These are phyloP conservation scores for Pseudomyrmex sp. DNA, from an alignment of 1,140 invertebrate species.

Conservation along the genomic window DNA sequence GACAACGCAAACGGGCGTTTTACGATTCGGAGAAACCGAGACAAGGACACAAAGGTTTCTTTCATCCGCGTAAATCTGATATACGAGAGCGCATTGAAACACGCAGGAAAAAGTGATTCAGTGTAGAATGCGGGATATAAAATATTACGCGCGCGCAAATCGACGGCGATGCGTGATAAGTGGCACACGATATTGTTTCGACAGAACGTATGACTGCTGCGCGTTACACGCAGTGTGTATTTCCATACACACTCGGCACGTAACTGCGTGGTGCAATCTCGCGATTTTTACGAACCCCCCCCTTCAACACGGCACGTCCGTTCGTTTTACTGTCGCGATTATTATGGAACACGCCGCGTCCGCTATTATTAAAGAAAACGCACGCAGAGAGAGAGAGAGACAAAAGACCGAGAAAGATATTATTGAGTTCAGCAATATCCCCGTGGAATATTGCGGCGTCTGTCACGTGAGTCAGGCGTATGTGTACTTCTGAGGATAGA, in stretches of 20 bases:
- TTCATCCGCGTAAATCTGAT: neutral
- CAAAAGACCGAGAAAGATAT: conserved; percentile 2
- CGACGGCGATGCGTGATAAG: neutral
- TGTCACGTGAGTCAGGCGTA: neutral
- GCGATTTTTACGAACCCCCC: conserved; percentile 43
- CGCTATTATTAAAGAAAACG: conserved; percentile 48
- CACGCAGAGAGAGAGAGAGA: neutral
- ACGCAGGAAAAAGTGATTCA: neutral
- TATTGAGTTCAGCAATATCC: neutral
- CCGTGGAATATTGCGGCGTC: neutral
- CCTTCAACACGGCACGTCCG: conserved; percentile 45
- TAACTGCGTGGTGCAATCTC: conserved; percentile 44
- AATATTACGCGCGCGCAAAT: neutral
- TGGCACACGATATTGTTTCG: conserved; percentile 9
- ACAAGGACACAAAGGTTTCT: conserved; percentile 10
- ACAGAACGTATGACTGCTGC: neutral
- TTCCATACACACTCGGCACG: conserved; percentile 31
- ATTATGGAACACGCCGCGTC: conserved; percentile 32
- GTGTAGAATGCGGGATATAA: neutral
- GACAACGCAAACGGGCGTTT: conserved; percentile 2
- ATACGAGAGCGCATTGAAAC: neutral
- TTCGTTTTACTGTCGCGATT: conserved; percentile 46
- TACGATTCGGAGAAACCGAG: neutral
- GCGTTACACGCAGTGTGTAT: conserved; percentile 3
- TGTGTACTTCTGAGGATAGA: neutral